Percentiles rank a stretch among this genome's conserved stretches.
Evolutionary conservation across 2,797 vertebrate species (phyloP).

Genomic region (Pantherophis alleghaniensis): DNA sequence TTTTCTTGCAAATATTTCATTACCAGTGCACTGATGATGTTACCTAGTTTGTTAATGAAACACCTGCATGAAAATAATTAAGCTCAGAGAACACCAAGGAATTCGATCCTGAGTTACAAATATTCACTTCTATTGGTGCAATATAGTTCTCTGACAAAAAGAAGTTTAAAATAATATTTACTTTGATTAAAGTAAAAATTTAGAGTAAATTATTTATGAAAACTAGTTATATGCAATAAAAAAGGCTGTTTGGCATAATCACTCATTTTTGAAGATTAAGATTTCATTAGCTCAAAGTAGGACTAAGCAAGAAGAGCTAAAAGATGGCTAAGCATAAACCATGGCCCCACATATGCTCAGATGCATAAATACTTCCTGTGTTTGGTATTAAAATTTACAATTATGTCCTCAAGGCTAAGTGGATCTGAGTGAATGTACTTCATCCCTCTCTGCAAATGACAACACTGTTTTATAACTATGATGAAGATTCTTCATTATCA

Average conservation of each 20-base stretch:
- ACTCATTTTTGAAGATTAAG: background rate
- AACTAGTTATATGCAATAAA: background rate
- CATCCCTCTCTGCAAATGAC: background rate
- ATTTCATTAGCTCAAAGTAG: background rate
- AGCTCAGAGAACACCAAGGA: background rate
- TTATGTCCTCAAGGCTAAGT: background rate
- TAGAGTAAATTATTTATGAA: background rate
- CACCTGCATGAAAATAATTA: background rate
- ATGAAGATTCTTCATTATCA: background rate
- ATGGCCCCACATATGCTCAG: background rate
- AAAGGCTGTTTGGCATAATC: background rate
- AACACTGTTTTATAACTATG: background rate
- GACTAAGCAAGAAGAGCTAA: background rate
- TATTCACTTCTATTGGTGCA: background rate
- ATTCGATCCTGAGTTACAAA: background rate
- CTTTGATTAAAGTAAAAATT: background rate
- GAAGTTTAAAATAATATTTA: background rate
- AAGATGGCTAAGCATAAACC: background rate
- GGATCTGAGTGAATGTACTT: background rate
- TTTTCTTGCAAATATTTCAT: background rate
- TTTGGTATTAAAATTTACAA: background rate
- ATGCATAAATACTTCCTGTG: background rate
- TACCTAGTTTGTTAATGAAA: background rate
- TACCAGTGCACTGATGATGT: background rate
- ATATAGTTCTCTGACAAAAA: background rate